Conservation (phyloP, 2,113 vertebrate species). For the Salvator merianae region DNA sequence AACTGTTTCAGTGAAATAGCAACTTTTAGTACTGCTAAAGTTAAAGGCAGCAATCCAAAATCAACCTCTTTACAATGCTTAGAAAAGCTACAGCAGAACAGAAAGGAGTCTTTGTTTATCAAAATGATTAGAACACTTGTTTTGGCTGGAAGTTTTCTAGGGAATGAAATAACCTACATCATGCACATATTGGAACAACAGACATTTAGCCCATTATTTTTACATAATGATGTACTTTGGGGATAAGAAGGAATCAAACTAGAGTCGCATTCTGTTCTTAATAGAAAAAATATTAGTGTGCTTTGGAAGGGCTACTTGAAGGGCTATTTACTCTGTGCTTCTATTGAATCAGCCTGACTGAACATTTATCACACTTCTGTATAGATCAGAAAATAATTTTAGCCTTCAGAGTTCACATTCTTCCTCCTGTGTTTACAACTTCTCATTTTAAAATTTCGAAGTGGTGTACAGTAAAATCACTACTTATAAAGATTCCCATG, state of each 20-base stretch:
- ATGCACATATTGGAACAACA: not conserved
- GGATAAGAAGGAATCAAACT: not conserved
- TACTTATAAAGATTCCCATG: too few relatives aligned
- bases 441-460: too few relatives aligned
- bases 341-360: not conserved
- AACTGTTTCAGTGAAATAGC: too few relatives aligned
- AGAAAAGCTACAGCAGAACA: not conserved
- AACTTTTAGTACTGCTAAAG: not conserved
- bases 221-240: too few relatives aligned
- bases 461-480: too few relatives aligned
- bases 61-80: not conserved
- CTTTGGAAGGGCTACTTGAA: not conserved
- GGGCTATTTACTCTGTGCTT: not conserved
- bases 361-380: not conserved
- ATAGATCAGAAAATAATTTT: too few relatives aligned
- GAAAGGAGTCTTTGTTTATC: not conserved
- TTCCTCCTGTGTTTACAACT: too few relatives aligned
- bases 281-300: not conserved
- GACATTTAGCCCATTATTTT: not conserved
- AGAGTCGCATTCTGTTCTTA: too few relatives aligned
- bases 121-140: not conserved
- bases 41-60: not conserved
- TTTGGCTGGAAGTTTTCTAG: not conserved
- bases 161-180: not conserved
- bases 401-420: too few relatives aligned